Evolutionary conservation across 2,797 vertebrate species (phyloP).

Genomic region (Borostomias antarcticus): DNA sequence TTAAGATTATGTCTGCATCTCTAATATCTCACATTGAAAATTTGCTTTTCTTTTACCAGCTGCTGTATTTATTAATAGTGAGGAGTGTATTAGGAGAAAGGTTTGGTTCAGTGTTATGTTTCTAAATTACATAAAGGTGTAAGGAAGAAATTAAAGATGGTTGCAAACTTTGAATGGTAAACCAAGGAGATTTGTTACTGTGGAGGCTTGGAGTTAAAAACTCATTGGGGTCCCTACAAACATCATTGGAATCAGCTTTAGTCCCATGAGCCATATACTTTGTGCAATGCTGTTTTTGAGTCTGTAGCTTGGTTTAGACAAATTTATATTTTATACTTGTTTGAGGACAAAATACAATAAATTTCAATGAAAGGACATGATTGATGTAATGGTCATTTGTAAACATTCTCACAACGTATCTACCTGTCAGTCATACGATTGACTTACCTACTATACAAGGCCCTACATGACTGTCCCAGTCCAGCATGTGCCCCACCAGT

Average conservation of each 20-base stretch:
- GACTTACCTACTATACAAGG: too few species aligned
- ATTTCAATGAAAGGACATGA: slow-evolving; percentile 65
- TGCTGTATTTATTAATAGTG: slow-evolving; percentile 16
- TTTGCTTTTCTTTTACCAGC: slow-evolving; percentile 19
- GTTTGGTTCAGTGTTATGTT: slow-evolving; percentile 8
- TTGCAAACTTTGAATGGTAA: slow-evolving; percentile 15
- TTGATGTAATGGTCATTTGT: slow-evolving; percentile 1
- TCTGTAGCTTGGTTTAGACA: slow-evolving; percentile 70
- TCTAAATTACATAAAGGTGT: background rate
- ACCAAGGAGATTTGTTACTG: background rate
- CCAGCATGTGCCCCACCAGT: too few species aligned
- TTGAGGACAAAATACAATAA: slow-evolving; percentile 75
- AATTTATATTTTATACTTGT: slow-evolving; percentile 80
- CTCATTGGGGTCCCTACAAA: slow-evolving; percentile 23
- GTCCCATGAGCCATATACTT: slow-evolving; percentile 56
- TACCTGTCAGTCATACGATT: too few species aligned
- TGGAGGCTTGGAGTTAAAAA: slow-evolving; percentile 27
- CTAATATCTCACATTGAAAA: slow-evolving; percentile 5
- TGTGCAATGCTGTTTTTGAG: slow-evolving; percentile 70
- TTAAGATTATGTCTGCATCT: background rate
- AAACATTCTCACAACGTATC: background rate
- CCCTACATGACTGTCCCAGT: too few species aligned
- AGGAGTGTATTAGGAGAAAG: slow-evolving; percentile 10
- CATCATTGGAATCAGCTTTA: slow-evolving; percentile 38
- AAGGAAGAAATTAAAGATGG: slow-evolving; percentile 14